Evolutionary conservation across 2,888 invertebrate genomes (phyloP).

Genomic region (Gasteruption jaculator): DNA sequence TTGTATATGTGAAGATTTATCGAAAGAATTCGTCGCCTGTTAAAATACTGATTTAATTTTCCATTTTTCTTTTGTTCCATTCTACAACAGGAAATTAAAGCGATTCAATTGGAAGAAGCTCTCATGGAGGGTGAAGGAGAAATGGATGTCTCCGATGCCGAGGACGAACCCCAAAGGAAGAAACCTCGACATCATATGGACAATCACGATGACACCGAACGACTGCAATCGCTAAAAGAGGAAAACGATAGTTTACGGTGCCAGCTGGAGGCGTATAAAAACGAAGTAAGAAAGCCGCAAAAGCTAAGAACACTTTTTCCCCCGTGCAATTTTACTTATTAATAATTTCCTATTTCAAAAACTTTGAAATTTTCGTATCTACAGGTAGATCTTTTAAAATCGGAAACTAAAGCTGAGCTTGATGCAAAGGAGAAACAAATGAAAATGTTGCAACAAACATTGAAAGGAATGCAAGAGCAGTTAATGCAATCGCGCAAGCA

Average conservation of each 20-base stretch:
- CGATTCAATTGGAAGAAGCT: constrained; percentile 63
- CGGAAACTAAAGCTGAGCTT: constrained; percentile 72
- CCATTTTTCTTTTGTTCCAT: no score
- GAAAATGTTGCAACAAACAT: constrained; percentile 64
- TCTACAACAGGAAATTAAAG: constrained; percentile 62
- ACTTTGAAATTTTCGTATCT: constrained; percentile 6
- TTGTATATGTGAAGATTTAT: no score
- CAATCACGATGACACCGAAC: constrained; percentile 37
- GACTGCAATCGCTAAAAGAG: constrained; percentile 56
- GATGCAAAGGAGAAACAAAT: constrained; percentile 84
- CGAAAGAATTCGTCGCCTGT: no score
- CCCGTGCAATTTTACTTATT: background rate
- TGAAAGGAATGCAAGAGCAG: constrained; percentile 61
- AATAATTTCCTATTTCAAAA: background rate
- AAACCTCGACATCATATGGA: constrained; percentile 37
- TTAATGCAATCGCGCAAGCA: constrained; percentile 57
- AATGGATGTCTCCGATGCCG: constrained; percentile 83
- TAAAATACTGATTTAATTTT: no score
- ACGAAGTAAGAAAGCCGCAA: constrained; percentile 61
- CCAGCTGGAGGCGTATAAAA: constrained; percentile 89
- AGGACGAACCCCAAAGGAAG: constrained; percentile 55
- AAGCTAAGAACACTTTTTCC: no score
- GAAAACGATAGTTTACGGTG: constrained; percentile 89
- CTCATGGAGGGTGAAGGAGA: constrained; percentile 72
- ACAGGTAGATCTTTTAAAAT: constrained; percentile 74